phyloP scores from a whole-genome alignment of 35 echinoderm and acorn worm species.

The Acanthaster planci region DNA sequence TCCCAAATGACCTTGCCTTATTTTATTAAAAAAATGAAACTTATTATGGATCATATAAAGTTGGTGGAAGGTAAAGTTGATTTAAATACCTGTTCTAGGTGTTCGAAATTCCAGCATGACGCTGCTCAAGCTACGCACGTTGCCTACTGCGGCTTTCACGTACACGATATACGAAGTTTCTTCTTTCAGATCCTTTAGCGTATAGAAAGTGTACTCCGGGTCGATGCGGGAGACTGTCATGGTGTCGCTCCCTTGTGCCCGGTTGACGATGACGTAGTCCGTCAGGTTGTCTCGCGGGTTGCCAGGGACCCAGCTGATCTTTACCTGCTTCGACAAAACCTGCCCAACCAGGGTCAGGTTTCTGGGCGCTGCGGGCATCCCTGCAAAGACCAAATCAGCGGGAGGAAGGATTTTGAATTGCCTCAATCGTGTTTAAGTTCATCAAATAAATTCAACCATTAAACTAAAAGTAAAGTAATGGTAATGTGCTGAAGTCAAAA shows the following conservation, averaged over 20 bases:
- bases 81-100: not conserved
- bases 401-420: too few relatives aligned
- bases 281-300: not conserved
- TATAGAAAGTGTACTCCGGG: not conserved
- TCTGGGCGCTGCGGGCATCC: not conserved
- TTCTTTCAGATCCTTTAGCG: slow-evolving; percentile 3
- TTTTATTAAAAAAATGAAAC: too few relatives aligned
- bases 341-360: slow-evolving; percentile 8
- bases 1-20: too few relatives aligned
- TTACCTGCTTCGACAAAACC: not conserved
- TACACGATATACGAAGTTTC: not conserved
- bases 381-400: too few relatives aligned
- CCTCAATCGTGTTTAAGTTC: too few relatives aligned
- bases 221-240: not conserved
- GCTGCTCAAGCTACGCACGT: not conserved
- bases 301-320: not conserved
- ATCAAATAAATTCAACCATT: too few relatives aligned
- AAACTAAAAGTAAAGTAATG: too few relatives aligned
- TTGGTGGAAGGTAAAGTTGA: too few relatives aligned
- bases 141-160: slow-evolving; percentile 1
- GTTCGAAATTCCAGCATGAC: not conserved
- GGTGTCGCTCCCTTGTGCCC: slow-evolving; percentile 11
- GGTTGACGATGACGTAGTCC: slow-evolving; percentile 18
- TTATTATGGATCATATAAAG: too few relatives aligned
- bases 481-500: too few relatives aligned